Conservation (phyloP, 2,113 vertebrate species). For the Serilophus lunatus region DNA sequence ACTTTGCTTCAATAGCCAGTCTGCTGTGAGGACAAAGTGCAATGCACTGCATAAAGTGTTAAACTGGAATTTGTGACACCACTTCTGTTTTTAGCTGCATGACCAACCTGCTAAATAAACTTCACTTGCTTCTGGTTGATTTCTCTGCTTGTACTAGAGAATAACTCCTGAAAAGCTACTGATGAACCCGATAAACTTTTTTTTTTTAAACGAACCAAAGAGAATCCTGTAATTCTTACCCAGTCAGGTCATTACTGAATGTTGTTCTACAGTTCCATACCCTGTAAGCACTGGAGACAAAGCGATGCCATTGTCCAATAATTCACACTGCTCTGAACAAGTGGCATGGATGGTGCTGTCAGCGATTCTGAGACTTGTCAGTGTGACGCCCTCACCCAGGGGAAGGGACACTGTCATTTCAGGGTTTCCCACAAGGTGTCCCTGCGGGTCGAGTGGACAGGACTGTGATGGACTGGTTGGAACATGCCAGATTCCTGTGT, state of each 20-base stretch:
- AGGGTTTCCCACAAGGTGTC: conserved; percentile 48
- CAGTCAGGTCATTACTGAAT: not conserved
- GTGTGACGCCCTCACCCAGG: not conserved
- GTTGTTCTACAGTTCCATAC: not conserved
- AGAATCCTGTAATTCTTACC: not conserved
- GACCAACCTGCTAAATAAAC: conserved; percentile 5
- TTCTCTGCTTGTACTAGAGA: not conserved
- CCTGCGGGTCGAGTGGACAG: not conserved
- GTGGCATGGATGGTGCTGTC: not conserved
- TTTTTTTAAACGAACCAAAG: not conserved
- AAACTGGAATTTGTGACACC: not conserved
- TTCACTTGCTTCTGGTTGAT: not conserved
- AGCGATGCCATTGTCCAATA: not conserved
- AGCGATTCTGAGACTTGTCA: not conserved
- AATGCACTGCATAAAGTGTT: not conserved
- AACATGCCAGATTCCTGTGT: not conserved
- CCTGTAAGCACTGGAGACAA: not conserved
- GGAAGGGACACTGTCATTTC: not conserved
- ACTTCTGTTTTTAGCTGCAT: not conserved
- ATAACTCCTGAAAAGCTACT: not conserved
- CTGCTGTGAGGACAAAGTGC: not conserved
- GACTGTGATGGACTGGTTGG: not conserved
- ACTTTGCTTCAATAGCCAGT: not conserved
- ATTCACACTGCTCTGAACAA: not conserved
- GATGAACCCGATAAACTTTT: not conserved